phyloP scores from a whole-genome alignment of 2,888 invertebrate species.

The Eucriotettix oculatus region DNA sequence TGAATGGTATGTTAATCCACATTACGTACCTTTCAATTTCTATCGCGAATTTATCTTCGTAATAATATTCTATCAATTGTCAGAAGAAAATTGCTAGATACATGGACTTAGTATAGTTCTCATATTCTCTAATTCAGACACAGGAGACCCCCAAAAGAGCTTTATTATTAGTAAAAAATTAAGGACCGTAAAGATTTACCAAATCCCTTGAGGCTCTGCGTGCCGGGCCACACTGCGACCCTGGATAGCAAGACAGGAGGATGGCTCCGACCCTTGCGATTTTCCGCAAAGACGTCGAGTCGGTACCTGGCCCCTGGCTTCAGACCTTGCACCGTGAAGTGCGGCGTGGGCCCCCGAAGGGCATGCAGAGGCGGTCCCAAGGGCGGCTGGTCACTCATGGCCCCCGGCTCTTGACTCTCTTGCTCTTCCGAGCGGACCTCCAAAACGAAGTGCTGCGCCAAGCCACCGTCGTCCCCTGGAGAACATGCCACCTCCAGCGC shows the following conservation, averaged over 20 bases:
- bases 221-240: slow-evolving; percentile 20
- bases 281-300: slow-evolving; percentile 64
- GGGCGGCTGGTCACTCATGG: slow-evolving; percentile 5
- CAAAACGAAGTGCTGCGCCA: slow-evolving; percentile 64
- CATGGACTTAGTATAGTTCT: no score
- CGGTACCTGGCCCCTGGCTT: slow-evolving; percentile 63
- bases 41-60: no score
- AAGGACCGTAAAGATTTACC: no score
- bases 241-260: slow-evolving; percentile 56
- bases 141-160: no score
- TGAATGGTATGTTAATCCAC: no score
- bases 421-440: slow-evolving; percentile 38
- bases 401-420: background rate
- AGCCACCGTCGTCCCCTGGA: slow-evolving; percentile 65
- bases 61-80: no score
- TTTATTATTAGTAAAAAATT: no score
- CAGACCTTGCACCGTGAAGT: slow-evolving; percentile 54
- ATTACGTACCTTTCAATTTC: no score
- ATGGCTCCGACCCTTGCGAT: slow-evolving; percentile 59
- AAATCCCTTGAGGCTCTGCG: background rate
- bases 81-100: no score
- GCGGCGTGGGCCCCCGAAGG: slow-evolving; percentile 27
- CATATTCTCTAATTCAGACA: no score
- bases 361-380: slow-evolving; percentile 4
- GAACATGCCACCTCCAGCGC: slow-evolving; percentile 51